A percentile compares a stretch with the other conserved stretches of the same genome.
Conservation (phyloP, 2,113 vertebrate genomes). For the Conger conger region DNA sequence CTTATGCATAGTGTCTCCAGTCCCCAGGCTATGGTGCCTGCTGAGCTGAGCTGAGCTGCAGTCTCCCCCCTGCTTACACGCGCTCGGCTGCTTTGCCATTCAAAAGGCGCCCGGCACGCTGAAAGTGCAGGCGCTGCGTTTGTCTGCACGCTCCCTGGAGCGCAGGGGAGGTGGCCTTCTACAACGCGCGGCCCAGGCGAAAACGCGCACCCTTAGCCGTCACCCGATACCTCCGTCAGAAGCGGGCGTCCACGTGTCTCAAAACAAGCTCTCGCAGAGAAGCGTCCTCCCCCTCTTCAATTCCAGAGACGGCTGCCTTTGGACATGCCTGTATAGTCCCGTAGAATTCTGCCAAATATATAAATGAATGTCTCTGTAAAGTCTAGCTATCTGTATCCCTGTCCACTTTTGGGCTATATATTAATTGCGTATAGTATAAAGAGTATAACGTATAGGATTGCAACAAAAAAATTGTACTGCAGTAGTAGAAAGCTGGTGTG, state of each 20-base stretch:
- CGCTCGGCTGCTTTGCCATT: conserved; percentile 63
- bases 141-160: not conserved
- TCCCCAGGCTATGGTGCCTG: conserved; percentile 56
- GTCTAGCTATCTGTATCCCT: too few species aligned
- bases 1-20: conserved; percentile 33
- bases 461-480: not conserved
- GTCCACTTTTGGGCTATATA: not conserved
- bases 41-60: conserved; percentile 56
- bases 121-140: conserved; percentile 43
- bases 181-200: not conserved
- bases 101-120: conserved; percentile 59
- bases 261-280: not conserved
- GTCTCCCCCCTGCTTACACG: conserved; percentile 64
- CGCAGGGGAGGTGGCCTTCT: conserved; percentile 36
- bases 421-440: not conserved
- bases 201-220: not conserved
- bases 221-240: not conserved
- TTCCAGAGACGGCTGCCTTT: not conserved
- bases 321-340: not conserved
- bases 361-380: too few species aligned
- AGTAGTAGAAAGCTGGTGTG: not conserved
- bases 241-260: not conserved
- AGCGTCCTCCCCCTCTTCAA: not conserved
- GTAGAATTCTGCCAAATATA: too few species aligned
- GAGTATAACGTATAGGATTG: not conserved